phyloP scores from a whole-genome alignment of 92 coral and sea anemone genomes.

The Siderastrea siderea region DNA sequence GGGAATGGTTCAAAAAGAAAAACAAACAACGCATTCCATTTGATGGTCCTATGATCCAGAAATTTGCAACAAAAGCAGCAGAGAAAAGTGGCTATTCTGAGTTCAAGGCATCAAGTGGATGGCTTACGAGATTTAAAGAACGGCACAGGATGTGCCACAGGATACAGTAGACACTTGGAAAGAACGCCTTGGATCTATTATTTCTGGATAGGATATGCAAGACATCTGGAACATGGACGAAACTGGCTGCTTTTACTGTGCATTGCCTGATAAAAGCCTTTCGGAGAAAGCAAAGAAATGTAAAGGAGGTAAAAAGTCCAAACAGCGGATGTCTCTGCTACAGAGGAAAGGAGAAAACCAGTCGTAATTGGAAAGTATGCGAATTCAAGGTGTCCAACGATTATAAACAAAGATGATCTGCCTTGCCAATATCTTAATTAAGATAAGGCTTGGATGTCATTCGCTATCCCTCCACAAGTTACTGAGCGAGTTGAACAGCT shows the following conservation, averaged over 20 bases:
- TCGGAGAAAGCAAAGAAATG: constrained; percentile 61
- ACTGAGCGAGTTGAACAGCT: constrained; percentile 56
- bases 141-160: constrained; percentile 53
- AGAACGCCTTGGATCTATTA: constrained; percentile 48
- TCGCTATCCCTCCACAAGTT: constrained; percentile 60
- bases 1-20: constrained; percentile 65
- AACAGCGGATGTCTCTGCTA: constrained; percentile 54
- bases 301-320: constrained; percentile 54
- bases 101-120: constrained; percentile 51
- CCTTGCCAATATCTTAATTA: constrained; percentile 74
- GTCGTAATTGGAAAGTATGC: constrained; percentile 71
- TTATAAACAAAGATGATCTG: constrained; percentile 62
- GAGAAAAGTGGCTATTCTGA: constrained; percentile 42
- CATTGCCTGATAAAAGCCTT: constrained; percentile 44
- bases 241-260: constrained; percentile 37
- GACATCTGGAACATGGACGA: constrained; percentile 33
- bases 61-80: constrained; percentile 48
- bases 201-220: constrained; percentile 42
- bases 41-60: constrained; percentile 55
- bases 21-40: constrained; percentile 58
- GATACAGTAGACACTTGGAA: constrained; percentile 51
- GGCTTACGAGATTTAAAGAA: no score
- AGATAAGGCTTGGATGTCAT: constrained; percentile 6
- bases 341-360: constrained; percentile 58
- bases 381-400: constrained; percentile 67